Evolutionary conservation across 1,140 invertebrate genomes (phyloP), one percentile per base, ranked within the genome.

Genomic region (Thaumatotibia leucotreta): DNA sequence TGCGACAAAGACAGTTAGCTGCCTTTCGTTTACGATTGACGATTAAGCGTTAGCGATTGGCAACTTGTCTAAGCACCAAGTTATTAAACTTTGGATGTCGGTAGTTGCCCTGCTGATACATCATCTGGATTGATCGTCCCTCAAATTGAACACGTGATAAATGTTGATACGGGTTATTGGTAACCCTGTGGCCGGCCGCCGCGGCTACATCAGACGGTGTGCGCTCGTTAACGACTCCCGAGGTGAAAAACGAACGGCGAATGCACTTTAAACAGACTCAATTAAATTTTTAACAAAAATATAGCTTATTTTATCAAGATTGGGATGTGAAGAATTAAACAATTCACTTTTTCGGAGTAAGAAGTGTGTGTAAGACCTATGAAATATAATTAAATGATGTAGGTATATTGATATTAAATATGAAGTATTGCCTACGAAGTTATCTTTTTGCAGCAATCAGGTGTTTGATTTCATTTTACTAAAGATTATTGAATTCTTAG

Each of bases 181-280:
- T 27, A 58, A 29, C 52, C 52, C 52, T 58, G 24, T 6, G 23
- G 23, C 52, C 77, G 82, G 78, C 64, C 74, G 68, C 72, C 67
- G 84, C 86, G 86, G 86, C 76, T 79, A 88, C 84, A 86, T 89
- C 86, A 89, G 77, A 89, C 66, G 75, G 73, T 67, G 72, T 70
- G 74, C 79, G 82, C 84, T 89, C 80, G 83, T 89, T 88, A 89
- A 84, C 81, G 83, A 74, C 58, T 63, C 69, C 67, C 61, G 74
- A 84, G 78, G 82, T 83, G 83, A 84, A 86, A 86, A 86, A 86
- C 77, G 81, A 68, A 80, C 74, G 70, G 67, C 67, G 65, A 70
- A 73, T 72, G 70, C 73, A 74, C 69, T 79, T 78, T 74, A 66
- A 78, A 67, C 76, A 67, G 70, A 76, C 78, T 79, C 73, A 79